A percentile compares a stretch with the other conserved stretches of the same genome.
Conservation (phyloP, 1,140 invertebrate genomes). For the Bilobella aurantiaca region DNA sequence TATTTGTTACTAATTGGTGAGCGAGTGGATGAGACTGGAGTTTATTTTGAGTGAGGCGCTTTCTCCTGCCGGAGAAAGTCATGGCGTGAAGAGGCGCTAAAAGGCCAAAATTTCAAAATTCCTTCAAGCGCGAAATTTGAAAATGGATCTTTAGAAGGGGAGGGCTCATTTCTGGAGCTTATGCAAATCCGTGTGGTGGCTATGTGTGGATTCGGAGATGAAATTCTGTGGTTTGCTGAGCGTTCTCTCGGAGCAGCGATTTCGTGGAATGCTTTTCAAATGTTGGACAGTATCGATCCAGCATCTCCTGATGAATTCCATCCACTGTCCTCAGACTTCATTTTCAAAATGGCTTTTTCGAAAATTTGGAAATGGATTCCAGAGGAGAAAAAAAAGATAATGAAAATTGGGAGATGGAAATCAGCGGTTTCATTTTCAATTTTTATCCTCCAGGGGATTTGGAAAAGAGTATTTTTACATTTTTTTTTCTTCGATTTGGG, state of each 20-base stretch:
- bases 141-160: not conserved
- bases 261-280: not conserved
- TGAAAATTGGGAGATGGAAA: too few species aligned
- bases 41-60: not conserved
- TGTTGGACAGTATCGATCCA: not conserved
- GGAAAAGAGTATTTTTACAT: too few species aligned
- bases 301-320: not conserved
- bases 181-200: not conserved
- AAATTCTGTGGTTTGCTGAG: not conserved
- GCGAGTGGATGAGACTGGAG: too few species aligned
- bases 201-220: not conserved
- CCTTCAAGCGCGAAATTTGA: not conserved
- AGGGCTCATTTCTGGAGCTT: not conserved
- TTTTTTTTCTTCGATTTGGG: too few species aligned
- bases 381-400: too few species aligned
- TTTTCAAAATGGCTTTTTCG: not conserved
- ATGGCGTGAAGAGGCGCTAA: not conserved
- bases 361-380: not conserved
- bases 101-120: not conserved
- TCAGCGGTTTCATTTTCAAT: too few species aligned
- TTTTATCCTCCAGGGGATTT: too few species aligned
- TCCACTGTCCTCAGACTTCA: not conserved
- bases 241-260: too few species aligned
- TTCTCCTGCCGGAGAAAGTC: not conserved
- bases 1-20: too few species aligned